Base-by-base conservation (phyloP, 2,113 vertebrate genomes). In the Melospiza melodia region DNA sequence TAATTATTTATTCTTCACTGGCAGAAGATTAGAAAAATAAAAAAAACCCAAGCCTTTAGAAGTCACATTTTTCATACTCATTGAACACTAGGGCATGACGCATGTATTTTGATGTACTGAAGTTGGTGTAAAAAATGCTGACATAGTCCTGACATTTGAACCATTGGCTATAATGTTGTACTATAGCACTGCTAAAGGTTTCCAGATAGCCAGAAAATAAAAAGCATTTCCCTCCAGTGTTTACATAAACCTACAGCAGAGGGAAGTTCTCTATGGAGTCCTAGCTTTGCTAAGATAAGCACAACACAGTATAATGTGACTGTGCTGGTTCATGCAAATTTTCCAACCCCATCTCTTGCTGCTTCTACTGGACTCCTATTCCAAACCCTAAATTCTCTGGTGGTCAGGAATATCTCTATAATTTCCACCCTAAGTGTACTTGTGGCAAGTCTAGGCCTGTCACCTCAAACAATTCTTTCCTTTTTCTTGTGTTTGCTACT, bases 11-110 rank as follows among this genome's bases (percentile, higher is more conserved):
- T 33, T 57, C 31, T 57, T 12, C 54, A 33, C 6, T 89, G 62
- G 66, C 74, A 81, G 66, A 87, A 91, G 62, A 91, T 91, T 68
- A 92, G 65, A 92, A 91, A 66, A 74, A 51, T n/a, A 11, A 71
- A 67, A 82, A 48, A 37, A 3, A 0, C 5, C 6, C 5, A 46
- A 55, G 5, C 16, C 35, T 59, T 91, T 71, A 59, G 72, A 92
- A 93, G 83, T 49, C 5, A 0, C 30, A 10, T 80, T 90, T 92
- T 96, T 95, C 41, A 8, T 83, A 74, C 27, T 83, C 46, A 30
- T 21, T 79, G 41, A 92, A 83, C 63, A 54, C 49, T 66, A 54
- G 49, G 31, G n/a, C n/a, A 83, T 46, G 46, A 79, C 43, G 24
- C 5, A 2, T 73, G n/a, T 11, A 75, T 90, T 95, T 68, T 91